These are phyloP conservation scores for Hippasteria phrygiana DNA, from an alignment of 53 echinoderm and acorn worm species.

Conservation along the genomic window DNA sequence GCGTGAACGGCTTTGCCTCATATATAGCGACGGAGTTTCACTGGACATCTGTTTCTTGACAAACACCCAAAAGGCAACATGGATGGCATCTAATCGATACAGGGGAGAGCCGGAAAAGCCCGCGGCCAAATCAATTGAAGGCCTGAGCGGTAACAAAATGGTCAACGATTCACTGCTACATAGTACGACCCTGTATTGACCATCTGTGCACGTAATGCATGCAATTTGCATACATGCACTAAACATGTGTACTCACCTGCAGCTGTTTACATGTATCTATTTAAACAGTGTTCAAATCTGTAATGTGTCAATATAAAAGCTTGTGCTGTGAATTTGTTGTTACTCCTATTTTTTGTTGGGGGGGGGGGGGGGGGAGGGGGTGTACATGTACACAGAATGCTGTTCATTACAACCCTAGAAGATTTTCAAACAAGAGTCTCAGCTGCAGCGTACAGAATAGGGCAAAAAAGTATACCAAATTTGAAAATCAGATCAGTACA, in stretches of 20 bases:
- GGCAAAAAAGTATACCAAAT: too few relatives aligned
- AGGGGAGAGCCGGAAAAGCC: neutral
- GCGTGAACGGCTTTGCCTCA: neutral
- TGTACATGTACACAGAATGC: neutral
- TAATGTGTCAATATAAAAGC: too few relatives aligned
- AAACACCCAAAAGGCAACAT: neutral
- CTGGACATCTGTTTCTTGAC: neutral
- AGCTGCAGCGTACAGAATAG: too few relatives aligned
- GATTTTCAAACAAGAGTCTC: neutral
- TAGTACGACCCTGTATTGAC: neutral
- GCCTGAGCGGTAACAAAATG: constrained; percentile 7
- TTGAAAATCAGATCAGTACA: too few relatives aligned
- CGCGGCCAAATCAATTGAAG: constrained; percentile 19
- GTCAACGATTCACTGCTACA: neutral
- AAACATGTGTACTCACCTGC: neutral
- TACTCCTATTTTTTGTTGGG: too few relatives aligned
- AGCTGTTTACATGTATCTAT: neutral
- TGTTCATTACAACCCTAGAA: too few relatives aligned
- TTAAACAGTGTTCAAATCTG: too few relatives aligned
- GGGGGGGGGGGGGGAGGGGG: neutral
- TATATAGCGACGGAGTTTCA: too few relatives aligned
- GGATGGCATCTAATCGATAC: constrained; percentile 15
- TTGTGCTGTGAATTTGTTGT: too few relatives aligned
- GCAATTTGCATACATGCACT: neutral
- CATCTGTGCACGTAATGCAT: neutral